Evolutionary conservation across 1,140 invertebrate genomes (phyloP).

Genomic region (Periplaneta americana): DNA sequence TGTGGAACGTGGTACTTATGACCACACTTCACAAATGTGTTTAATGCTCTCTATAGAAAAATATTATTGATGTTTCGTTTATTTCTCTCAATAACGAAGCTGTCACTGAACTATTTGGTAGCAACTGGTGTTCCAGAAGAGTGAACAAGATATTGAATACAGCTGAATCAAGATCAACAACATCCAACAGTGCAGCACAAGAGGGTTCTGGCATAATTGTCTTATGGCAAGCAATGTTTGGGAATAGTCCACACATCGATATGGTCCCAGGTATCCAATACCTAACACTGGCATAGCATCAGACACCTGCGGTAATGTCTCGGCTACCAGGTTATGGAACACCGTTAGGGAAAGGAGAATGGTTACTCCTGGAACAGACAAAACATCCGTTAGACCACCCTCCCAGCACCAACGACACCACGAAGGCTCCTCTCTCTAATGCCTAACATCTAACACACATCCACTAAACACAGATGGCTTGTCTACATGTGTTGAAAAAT

Average conservation of each 20-base stretch:
- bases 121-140: neutral
- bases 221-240: neutral
- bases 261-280: constrained; percentile 32
- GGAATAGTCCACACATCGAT: neutral
- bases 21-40: neutral
- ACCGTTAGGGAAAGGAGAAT: constrained; percentile 68
- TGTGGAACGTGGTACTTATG: neutral
- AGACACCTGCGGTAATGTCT: constrained; percentile 46
- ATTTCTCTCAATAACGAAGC: no score
- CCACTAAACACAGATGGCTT: neutral
- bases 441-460: neutral
- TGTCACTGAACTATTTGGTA: neutral
- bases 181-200: neutral
- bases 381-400: constrained; percentile 16
- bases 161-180: neutral
- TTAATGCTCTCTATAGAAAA: neutral
- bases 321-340: constrained; percentile 50
- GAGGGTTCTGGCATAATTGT: no score
- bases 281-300: constrained; percentile 47
- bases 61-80: neutral
- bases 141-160: neutral
- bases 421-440: neutral
- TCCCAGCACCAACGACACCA: neutral
- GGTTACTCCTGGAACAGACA: constrained; percentile 52
- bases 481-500: neutral